Evolutionary conservation across 2,113 vertebrate species (phyloP).

Genomic region (Corythoichthys haematopterus): DNA sequence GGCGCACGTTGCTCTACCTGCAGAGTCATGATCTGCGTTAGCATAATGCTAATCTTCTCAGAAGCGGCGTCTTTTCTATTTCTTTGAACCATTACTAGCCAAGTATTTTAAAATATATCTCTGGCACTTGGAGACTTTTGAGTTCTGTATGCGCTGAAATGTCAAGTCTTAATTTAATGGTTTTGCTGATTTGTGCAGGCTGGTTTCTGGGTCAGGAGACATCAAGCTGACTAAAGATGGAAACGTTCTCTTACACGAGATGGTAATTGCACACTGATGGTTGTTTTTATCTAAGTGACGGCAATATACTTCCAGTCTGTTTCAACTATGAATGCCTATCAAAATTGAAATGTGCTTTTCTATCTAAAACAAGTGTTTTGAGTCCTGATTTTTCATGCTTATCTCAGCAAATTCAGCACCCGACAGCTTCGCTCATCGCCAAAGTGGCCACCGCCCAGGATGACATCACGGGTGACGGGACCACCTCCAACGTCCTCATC

Average conservation of each 20-base stretch:
- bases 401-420: slow-evolving; percentile 95
- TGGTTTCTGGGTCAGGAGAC: slow-evolving; percentile 94
- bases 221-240: slow-evolving; percentile 98
- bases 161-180: too few species aligned
- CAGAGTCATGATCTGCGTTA: slow-evolving; percentile 28
- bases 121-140: too few species aligned
- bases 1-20: slow-evolving; percentile 45
- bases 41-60: slow-evolving; percentile 12
- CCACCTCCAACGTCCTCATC: slow-evolving; percentile 95
- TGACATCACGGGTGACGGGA: slow-evolving; percentile 97
- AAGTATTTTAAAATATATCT: background rate
- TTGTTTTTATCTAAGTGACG: too few species aligned
- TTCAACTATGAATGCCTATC: too few species aligned
- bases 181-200: slow-evolving; percentile 65
- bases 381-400: background rate
- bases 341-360: too few species aligned
- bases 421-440: slow-evolving; percentile 94
- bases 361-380: too few species aligned
- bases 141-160: too few species aligned
- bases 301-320: too few species aligned
- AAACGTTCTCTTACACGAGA: slow-evolving; percentile 93
- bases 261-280: slow-evolving; percentile 77
- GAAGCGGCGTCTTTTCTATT: background rate
- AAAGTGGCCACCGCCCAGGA: slow-evolving; percentile 98
- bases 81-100: background rate